These are phyloP conservation scores for Agapostemon virescens DNA, from an alignment of 2,888 invertebrate genomes.

Conservation along the genomic window DNA sequence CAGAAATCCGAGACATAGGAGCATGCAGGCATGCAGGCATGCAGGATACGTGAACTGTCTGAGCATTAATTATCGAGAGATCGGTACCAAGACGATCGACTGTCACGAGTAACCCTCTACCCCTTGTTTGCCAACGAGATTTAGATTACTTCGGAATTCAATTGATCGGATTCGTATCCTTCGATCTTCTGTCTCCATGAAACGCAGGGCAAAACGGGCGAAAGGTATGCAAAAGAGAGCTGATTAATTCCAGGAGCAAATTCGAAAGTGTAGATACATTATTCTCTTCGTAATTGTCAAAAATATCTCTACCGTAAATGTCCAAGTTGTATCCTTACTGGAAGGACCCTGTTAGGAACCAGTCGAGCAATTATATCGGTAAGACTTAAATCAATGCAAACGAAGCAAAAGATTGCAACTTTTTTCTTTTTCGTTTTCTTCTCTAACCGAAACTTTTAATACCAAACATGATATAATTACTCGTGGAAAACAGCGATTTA, in stretches of 20 bases:
- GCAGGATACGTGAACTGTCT: slow-evolving; percentile 44
- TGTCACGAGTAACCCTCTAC: slow-evolving; percentile 4
- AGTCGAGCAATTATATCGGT: too few relatives aligned
- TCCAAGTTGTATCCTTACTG: too few relatives aligned
- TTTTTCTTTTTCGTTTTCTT: too few relatives aligned
- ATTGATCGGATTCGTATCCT: slow-evolving; percentile 30
- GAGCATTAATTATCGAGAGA: slow-evolving; percentile 57
- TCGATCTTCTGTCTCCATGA: neutral
- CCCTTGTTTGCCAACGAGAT: slow-evolving; percentile 15
- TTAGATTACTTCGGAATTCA: slow-evolving; percentile 19
- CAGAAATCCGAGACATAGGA: slow-evolving; percentile 57
- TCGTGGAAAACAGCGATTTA: too few relatives aligned
- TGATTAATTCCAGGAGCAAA: slow-evolving; percentile 13
- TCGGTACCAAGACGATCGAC: slow-evolving; percentile 23
- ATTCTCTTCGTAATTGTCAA: too few relatives aligned
- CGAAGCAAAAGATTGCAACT: too few relatives aligned
- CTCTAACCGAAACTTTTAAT: too few relatives aligned
- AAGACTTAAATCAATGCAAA: too few relatives aligned
- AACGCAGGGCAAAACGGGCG: neutral
- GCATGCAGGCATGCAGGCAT: neutral
- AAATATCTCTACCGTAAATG: too few relatives aligned
- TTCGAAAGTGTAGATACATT: slow-evolving; percentile 9
- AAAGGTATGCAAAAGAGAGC: neutral
- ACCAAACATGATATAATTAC: too few relatives aligned
- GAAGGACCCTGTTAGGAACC: too few relatives aligned